Base-by-base conservation (phyloP, 30 jellyfish, hydroid and myxozoan genomes). In the Chironex yamaguchii region DNA sequence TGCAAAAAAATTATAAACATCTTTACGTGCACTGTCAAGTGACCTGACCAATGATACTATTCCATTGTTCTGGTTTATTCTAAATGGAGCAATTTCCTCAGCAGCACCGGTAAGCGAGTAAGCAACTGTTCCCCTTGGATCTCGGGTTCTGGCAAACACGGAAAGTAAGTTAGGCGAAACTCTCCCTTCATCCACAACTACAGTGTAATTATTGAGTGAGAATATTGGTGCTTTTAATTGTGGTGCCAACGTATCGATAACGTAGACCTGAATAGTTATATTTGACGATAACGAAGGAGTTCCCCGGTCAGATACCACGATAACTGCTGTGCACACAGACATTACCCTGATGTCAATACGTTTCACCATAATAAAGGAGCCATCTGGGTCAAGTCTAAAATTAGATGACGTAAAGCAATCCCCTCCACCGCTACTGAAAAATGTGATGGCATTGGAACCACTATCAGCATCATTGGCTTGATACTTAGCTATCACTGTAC, bases 401-500 rank as follows among this genome's bases (percentile, higher is more conserved):
- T 52, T 67, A 9, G 34, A 50, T 6, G 58, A 42, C 29, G 12
- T 33, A 31, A 71, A 54, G 20, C 90, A 82, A 36, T 89, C 96
- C 11, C 95, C 97, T 26, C 86, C 73, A 3, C 62, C 70, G 23
- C 32, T 67, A 14, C 54, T 49, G 78, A 51, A 82, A 26, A 51
- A 27, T 20, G 70, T 49, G 4, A 36, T 24, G 1, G 85, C 96
- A 62, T 89, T 89, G 23, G 52, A 34, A 1, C 74, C 91, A n/a
- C 96, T 68, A 32, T 89, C 97, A 2, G 22, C 31, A 71, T 89
- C 97, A 24, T 82, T 42, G 1, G 86, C 95, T 17, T 25, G 25
- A 3, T 79, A 69, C 12, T 27, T 32, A 0, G 62, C 84, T 4
- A 89, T 76, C 13, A 36, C 22, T 21, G 90, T 9, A 36, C 97